Evolutionary conservation across 2,797 vertebrate genomes (phyloP), one percentile per base, ranked within the genome.

Genomic region (Tiaroga cobitis): DNA sequence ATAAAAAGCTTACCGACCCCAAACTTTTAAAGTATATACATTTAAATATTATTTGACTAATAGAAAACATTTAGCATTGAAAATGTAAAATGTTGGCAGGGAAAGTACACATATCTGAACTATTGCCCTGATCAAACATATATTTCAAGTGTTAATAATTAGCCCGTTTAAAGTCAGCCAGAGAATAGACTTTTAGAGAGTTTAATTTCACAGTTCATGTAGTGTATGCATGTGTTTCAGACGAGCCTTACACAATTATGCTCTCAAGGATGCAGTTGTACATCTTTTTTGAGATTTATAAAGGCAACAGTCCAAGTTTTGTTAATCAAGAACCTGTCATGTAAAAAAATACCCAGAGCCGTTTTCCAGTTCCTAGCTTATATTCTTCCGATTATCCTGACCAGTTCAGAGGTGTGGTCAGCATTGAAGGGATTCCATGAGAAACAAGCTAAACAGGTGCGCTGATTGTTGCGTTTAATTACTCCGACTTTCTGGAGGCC

Each of bases 391-490:
- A 8, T 37, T 56, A 11, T 82, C 8, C 37, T 81, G 80, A 41
- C 80, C 37, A 59, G 32, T 82, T 61, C 26, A 63, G 24, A 43
- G 41, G 29, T 74, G 69, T 34, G 46, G 34, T 24, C 69, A 46
- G 56, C 19, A 34, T 46, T 19, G 8, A 46, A 46, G 26, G 21
- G 26, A 70, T 56, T 72, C 15, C 37, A 54, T 72, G 72, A 83
- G 76, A 83, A 88, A 88, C 77, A 43, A 63, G 80, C 51, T 46
- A 13, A 46, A 54, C 65, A 54, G 84, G 81, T 72, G 73, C 11
- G 29, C 49, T 83, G 56, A 80, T 79, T 72, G 54, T 84, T 83
- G 43, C 74, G 46, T 49, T 61, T 82, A 79, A 85, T 86, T 90
- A 81, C 51, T 75, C 63, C 18, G 68, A 76, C 73, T 86, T 86